These are phyloP conservation scores for Spicauda simplicius DNA, from an alignment of 2,888 invertebrate species.

Conservation along the genomic window DNA sequence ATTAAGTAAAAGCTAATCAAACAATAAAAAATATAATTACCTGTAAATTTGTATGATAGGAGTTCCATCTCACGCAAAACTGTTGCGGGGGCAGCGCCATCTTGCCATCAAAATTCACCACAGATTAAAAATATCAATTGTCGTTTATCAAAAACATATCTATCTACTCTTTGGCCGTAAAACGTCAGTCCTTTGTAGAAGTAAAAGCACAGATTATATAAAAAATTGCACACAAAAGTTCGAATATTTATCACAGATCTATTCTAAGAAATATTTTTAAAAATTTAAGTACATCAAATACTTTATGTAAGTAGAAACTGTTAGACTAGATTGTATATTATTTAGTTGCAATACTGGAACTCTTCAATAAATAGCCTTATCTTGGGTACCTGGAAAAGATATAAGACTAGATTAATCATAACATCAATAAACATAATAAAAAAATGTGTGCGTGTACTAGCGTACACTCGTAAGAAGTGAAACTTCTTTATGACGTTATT, in stretches of 20 bases:
- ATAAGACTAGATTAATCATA: conserved; percentile 5
- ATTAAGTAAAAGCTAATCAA: too few relatives aligned
- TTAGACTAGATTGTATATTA: conserved; percentile 69
- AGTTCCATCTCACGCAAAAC: conserved; percentile 93
- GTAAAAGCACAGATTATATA: conserved; percentile 52
- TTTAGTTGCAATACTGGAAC: conserved; percentile 63
- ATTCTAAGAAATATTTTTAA: conserved; percentile 51
- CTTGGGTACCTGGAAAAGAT: conserved; percentile 47
- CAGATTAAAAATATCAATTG: conserved; percentile 41
- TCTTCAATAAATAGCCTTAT: conserved; percentile 40
- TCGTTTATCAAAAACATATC: conserved; percentile 47
- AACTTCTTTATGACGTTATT: too few relatives aligned
- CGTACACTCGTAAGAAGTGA: too few relatives aligned
- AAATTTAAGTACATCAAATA: conserved; percentile 73
- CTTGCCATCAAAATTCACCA: conserved; percentile 48
- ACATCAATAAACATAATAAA: too few relatives aligned
- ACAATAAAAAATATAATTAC: conserved; percentile 54
- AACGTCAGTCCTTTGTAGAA: conserved; percentile 44
- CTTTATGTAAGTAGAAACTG: conserved; percentile 75
- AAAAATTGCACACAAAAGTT: conserved; percentile 43
- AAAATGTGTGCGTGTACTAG: too few relatives aligned
- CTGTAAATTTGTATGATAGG: conserved; percentile 91
- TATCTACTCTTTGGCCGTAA: conserved; percentile 60
- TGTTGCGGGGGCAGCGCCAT: conserved; percentile 86
- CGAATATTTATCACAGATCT: conserved; percentile 63